Evolutionary conservation across 2,113 vertebrate species (phyloP), one percentile per base, ranked within the genome.

Genomic region (Fukomys damarensis): DNA sequence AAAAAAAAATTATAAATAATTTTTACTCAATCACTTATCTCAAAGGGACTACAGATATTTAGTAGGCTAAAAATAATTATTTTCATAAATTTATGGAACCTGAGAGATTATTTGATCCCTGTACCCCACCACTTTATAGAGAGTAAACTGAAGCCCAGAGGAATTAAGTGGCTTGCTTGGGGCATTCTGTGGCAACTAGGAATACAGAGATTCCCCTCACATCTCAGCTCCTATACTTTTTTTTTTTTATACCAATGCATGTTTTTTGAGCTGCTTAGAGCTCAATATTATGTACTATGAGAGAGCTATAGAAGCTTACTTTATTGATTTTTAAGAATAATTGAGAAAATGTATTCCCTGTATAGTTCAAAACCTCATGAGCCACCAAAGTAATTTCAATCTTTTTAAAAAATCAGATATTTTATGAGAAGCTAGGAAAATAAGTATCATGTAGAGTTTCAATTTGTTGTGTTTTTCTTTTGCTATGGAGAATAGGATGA

Each of bases 11-110:
- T 46, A 70, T 83, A 43, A 81, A 66, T 96, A 94, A 79, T 77
- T 86, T 91, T 91, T 72, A 74, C 20, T 87, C 77, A 24, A 79
- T 93, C 35, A 88, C 41, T 30, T 95, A 84, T 13, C 9, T 61
- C 56, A 83, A 30, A 91, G 54, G 38, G 19, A 2, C 32, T 82
- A 38, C 70, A 26, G 6, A 32, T 96, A 87, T 90, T 95, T 96
- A 87, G 81, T 56, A 91, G 43, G 16, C 43, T 89, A 95, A 89
- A 96, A 95, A 46, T n/a, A 83, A 92, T 79, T 56, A 88, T 94
- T 85, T 77, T 93, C 66, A 43, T 89, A 58, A 35, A 83, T 54
- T 58, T 80, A 32, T 59, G 79, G 59, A 91, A 59, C 35, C 17
- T 76, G 65, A 61, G 80, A 72, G 68, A 80, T 90, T 32, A 85